phyloP scores from a whole-genome alignment of 2,888 invertebrate genomes.

The Miltochrista miniata region DNA sequence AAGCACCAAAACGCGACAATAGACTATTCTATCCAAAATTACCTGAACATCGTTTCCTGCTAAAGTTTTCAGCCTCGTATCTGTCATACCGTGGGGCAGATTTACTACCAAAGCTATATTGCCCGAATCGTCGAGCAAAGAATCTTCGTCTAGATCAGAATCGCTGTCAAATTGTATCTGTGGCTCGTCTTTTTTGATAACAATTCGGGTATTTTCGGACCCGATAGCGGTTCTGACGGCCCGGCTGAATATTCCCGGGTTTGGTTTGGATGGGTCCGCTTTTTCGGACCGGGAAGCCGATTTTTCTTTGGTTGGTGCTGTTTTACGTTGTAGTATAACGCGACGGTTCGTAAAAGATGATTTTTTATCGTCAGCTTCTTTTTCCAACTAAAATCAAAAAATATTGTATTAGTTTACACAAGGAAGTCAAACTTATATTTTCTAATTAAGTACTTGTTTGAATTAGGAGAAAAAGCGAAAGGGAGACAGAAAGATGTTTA shows the following conservation, averaged over 20 bases:
- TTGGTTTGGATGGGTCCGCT: constrained; percentile 55
- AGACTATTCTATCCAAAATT: constrained; percentile 39
- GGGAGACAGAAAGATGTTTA: too few relatives aligned
- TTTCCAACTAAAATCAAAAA: constrained; percentile 30
- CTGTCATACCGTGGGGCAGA: constrained; percentile 75
- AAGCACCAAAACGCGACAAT: constrained; percentile 24
- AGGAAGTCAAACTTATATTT: too few relatives aligned
- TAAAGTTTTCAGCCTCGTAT: constrained; percentile 66
- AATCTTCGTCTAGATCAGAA: constrained; percentile 54
- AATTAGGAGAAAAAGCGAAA: too few relatives aligned
- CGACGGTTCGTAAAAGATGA: constrained; percentile 59
- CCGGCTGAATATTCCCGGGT: constrained; percentile 68
- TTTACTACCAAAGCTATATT: constrained; percentile 56
- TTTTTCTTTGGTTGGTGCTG: constrained; percentile 46
- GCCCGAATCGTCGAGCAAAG: constrained; percentile 39
- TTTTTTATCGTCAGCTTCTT: constrained; percentile 44
- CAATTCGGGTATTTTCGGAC: constrained; percentile 40
- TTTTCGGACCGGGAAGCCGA: constrained; percentile 55
- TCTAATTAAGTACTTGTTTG: too few relatives aligned
- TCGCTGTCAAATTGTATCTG: constrained; percentile 57
- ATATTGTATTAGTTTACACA: background rate
- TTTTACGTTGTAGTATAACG: constrained; percentile 65
- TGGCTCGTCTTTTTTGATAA: constrained; percentile 50
- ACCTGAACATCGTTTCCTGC: constrained; percentile 76
- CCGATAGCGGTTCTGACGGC: constrained; percentile 66